phyloP scores from a whole-genome alignment of 1,140 invertebrate species.

The Elysia chlorotica region DNA sequence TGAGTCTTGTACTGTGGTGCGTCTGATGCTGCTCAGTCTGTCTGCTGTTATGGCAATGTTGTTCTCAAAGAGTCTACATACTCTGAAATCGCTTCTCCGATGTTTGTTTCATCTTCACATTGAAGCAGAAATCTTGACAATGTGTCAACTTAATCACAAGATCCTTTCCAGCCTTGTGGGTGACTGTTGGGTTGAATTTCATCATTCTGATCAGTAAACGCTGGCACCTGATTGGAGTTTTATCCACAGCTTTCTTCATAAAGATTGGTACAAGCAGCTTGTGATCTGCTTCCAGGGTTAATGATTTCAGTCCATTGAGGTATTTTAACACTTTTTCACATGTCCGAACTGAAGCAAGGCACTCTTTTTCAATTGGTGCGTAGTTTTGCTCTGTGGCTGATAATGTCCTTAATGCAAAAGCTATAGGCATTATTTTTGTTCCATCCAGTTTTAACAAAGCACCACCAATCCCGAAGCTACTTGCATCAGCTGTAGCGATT shows the following conservation, averaged over 20 bases:
- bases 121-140: conserved; percentile 21
- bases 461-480: conserved; percentile 32
- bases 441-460: conserved; percentile 23
- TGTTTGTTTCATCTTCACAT: neutral
- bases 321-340: conserved; percentile 67
- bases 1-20: neutral
- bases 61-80: neutral
- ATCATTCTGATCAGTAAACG: conserved; percentile 29
- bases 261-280: conserved; percentile 48
- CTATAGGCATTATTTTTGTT: conserved; percentile 25
- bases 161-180: conserved; percentile 28
- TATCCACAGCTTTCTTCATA: conserved; percentile 24
- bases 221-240: conserved; percentile 26
- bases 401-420: conserved; percentile 33
- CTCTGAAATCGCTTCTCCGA: neutral
- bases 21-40: neutral
- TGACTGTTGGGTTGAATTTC: conserved; percentile 15
- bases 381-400: conserved; percentile 61
- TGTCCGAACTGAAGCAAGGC: conserved; percentile 63
- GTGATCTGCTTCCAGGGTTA: conserved; percentile 49
- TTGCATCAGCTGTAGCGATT: conserved; percentile 28
- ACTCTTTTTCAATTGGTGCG: conserved; percentile 66
- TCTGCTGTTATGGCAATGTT: neutral
- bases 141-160: conserved; percentile 30
- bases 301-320: conserved; percentile 53